phyloP scores from a whole-genome alignment of 2,888 invertebrate species.

The Colostygia pectinataria region DNA sequence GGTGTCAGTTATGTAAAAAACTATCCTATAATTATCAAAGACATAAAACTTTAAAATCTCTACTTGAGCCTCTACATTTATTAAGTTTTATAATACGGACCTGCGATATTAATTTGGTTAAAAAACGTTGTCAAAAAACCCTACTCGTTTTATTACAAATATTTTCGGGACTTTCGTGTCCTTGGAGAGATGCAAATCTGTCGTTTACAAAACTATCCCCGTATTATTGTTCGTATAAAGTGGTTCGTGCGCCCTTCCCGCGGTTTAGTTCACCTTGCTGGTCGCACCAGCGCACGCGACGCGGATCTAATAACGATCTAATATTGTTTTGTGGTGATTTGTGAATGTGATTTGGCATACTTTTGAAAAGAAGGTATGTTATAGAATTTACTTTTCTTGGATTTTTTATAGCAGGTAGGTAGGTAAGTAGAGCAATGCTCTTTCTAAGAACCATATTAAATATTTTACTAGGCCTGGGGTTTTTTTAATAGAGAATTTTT shows the following conservation, averaged over 20 bases:
- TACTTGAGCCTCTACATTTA: too few relatives aligned
- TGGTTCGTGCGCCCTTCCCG: slow-evolving; percentile 43
- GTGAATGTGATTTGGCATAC: slow-evolving; percentile 25
- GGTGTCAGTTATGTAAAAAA: too few relatives aligned
- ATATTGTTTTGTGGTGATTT: slow-evolving; percentile 24
- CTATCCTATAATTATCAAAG: too few relatives aligned
- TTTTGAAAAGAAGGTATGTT: slow-evolving; percentile 12
- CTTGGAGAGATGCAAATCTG: slow-evolving; percentile 1
- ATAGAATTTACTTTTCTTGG: not conserved
- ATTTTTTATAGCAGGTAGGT: not conserved
- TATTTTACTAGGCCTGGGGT: too few relatives aligned
- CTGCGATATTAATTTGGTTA: too few relatives aligned
- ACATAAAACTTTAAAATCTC: too few relatives aligned
- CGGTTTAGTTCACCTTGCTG: slow-evolving; percentile 50
- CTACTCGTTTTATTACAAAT: too few relatives aligned
- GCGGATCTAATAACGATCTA: slow-evolving; percentile 8
- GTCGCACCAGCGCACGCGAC: slow-evolving; percentile 48
- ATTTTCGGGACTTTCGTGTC: not conserved
- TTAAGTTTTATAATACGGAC: too few relatives aligned
- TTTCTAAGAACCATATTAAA: too few relatives aligned
- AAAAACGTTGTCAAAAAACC: too few relatives aligned
- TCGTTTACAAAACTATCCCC: slow-evolving; percentile 10
- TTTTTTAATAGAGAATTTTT: too few relatives aligned
- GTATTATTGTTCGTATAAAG: slow-evolving; percentile 15
- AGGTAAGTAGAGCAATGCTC: not conserved